Evolutionary conservation across 2,888 invertebrate genomes (phyloP), one percentile per base, ranked within the genome.

Genomic region (Bombyx huttoni): DNA sequence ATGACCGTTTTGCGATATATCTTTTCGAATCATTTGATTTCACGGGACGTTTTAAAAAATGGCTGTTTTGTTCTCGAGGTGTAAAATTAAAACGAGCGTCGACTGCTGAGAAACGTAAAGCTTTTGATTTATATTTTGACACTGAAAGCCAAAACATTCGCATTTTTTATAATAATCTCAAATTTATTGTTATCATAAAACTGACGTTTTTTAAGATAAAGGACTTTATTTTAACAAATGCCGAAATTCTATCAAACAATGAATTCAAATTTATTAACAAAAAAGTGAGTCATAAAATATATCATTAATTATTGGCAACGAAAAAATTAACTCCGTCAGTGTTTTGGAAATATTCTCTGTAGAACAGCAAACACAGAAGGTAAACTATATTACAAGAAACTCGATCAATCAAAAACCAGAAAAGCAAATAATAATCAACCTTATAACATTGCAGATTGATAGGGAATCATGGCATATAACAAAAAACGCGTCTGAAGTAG

Each of bases 101-200:
- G 63, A 66, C 67, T 73, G 65, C 68, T 61, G 64, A 68, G 69
- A 72, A 73, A 74, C 66, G 64, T 75, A 73, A 67, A 65, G 56
- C 63, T 66, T 71, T 70, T 78, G 79, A 81, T 84, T 84, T 81
- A 82, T 83, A 74, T 77, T 80, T 74, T 81, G 83, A 85, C 81
- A 68, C 72, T 73, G 73, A 65, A 63, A 78, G 74, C 76, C 81
- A 83, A 82, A 87, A 83, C 76, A 83, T 76, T 73, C 60, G 57
- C 63, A 68, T 73, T 76, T 77, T 68, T 77, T 76, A 72, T 75
- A 72, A 69, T 75, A 66, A 75, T 71, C 62, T 65, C 64, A 65
- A 69, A 85, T 82, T 84, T 84, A 82, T 80, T 68, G 64, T 61
- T 54, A 60, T 67, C 71, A 80, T 84, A 82, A 84, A 83, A 73